Conservation (phyloP, 2,888 invertebrate species). For the Microchrysa polita region DNA sequence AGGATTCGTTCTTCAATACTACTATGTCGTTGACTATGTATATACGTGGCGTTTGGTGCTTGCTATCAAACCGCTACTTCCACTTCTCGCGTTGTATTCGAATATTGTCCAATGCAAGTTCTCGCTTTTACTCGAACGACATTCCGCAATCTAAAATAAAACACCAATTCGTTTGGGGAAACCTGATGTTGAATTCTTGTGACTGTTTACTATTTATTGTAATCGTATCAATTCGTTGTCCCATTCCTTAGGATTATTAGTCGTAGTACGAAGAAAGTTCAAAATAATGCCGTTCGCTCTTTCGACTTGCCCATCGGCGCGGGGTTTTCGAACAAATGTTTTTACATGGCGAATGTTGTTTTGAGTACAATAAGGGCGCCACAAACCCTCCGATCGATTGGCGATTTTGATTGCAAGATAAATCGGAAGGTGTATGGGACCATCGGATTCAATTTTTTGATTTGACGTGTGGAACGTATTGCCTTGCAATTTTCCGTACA, state of each 20-base stretch:
- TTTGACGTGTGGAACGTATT: conserved; percentile 50
- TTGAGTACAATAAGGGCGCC: conserved; percentile 51
- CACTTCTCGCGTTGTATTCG: background rate
- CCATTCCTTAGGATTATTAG: conserved; percentile 48
- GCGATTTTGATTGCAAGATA: conserved; percentile 55
- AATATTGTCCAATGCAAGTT: conserved; percentile 7
- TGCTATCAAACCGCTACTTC: no score
- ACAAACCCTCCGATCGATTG: conserved; percentile 42
- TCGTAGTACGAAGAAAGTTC: conserved; percentile 41
- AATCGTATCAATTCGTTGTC: conserved; percentile 46
- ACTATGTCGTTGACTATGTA: no score
- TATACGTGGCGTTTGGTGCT: no score
- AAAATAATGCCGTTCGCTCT: conserved; percentile 46
- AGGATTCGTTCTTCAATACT: no score
- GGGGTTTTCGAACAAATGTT: conserved; percentile 46
- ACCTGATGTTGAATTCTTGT: conserved; percentile 46
- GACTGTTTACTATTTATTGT: conserved; percentile 50
- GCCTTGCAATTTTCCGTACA: conserved; percentile 50
- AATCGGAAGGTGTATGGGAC: no score
- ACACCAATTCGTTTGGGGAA: conserved; percentile 51
- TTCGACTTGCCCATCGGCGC: conserved; percentile 50
- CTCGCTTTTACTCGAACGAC: conserved; percentile 34
- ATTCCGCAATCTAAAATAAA: conserved; percentile 48
- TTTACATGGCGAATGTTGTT: conserved; percentile 53
- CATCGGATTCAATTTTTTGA: conserved; percentile 48